These are phyloP conservation scores for Hirudinaria manillensis DNA, from an alignment of 2,888 invertebrate genomes.

Conservation along the genomic window DNA sequence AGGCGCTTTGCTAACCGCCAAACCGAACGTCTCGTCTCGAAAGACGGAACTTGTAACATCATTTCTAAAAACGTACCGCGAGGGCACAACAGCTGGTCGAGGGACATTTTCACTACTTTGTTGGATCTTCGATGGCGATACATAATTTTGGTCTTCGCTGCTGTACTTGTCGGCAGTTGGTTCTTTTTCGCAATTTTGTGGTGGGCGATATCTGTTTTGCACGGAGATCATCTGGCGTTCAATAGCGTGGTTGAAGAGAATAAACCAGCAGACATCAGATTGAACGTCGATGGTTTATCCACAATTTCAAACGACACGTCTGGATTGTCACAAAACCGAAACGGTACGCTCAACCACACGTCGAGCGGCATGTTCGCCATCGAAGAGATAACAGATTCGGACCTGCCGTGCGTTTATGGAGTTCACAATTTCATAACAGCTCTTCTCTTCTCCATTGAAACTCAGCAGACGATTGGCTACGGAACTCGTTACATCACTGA, in stretches of 20 bases:
- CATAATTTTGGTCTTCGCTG: constrained; percentile 55
- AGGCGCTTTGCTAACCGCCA: not conserved
- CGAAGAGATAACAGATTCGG: not conserved
- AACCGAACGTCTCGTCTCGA: constrained; percentile 74
- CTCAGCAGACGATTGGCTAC: constrained; percentile 90
- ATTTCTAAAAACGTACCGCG: constrained; percentile 90
- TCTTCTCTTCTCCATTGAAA: constrained; percentile 90
- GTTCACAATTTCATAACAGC: constrained; percentile 82
- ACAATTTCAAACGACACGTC: not conserved
- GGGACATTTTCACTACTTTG: constrained; percentile 60
- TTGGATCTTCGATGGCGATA: constrained; percentile 58
- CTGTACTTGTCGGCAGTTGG: constrained; percentile 73
- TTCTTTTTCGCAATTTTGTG: constrained; percentile 83
- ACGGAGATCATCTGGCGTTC: constrained; percentile 75
- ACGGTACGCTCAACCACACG: not conserved
- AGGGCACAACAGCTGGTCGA: constrained; percentile 81
- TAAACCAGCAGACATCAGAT: constrained; percentile 59
- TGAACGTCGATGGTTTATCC: constrained; percentile 66
- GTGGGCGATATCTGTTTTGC: constrained; percentile 88
- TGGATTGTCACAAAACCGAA: not conserved
- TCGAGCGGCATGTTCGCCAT: not conserved
- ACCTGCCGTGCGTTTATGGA: constrained; percentile 59
- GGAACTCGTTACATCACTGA: constrained; percentile 78
- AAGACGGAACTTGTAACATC: constrained; percentile 95
- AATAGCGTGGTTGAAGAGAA: constrained; percentile 35